phyloP scores from a whole-genome alignment of 1,140 invertebrate genomes.

The Camponotus floridanus region DNA sequence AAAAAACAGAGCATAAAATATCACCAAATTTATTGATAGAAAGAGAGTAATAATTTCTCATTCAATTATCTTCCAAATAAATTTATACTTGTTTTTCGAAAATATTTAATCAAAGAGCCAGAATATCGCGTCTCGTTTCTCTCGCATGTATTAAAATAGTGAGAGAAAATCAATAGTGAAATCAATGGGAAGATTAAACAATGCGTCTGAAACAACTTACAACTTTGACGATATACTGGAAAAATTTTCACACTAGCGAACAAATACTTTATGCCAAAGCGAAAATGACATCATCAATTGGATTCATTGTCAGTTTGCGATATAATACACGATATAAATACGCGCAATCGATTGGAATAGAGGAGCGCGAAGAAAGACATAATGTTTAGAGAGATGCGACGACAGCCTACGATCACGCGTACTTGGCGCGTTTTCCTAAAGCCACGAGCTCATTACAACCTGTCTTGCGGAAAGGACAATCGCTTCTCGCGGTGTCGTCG shows the following conservation, averaged over 20 bases:
- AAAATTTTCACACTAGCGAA: neutral
- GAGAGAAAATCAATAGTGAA: too few species aligned
- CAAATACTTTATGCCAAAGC: neutral
- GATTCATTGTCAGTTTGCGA: neutral
- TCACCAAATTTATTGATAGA: too few species aligned
- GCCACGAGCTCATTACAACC: slow-evolving; percentile 60
- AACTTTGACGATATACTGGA: neutral
- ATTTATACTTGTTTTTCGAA: too few species aligned
- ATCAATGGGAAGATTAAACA: neutral
- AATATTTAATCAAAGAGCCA: too few species aligned
- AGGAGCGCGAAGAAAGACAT: slow-evolving; percentile 49
- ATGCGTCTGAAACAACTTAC: neutral
- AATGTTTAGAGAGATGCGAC: slow-evolving; percentile 19
- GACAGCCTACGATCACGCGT: slow-evolving; percentile 36
- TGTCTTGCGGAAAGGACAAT: slow-evolving; percentile 66
- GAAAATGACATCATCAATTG: slow-evolving; percentile 49
- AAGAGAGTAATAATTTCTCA: too few species aligned
- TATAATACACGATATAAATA: slow-evolving; percentile 29
- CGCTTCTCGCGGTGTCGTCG: slow-evolving; percentile 35
- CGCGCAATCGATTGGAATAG: slow-evolving; percentile 27
- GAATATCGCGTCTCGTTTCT: too few species aligned
- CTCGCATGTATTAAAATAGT: too few species aligned
- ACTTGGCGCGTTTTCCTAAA: slow-evolving; percentile 39
- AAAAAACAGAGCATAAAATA: too few species aligned
- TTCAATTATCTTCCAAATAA: too few species aligned